Evolutionary conservation across 2,888 invertebrate genomes (phyloP), one percentile per base, ranked within the genome.

Genomic region (Physocephala rufipes): DNA sequence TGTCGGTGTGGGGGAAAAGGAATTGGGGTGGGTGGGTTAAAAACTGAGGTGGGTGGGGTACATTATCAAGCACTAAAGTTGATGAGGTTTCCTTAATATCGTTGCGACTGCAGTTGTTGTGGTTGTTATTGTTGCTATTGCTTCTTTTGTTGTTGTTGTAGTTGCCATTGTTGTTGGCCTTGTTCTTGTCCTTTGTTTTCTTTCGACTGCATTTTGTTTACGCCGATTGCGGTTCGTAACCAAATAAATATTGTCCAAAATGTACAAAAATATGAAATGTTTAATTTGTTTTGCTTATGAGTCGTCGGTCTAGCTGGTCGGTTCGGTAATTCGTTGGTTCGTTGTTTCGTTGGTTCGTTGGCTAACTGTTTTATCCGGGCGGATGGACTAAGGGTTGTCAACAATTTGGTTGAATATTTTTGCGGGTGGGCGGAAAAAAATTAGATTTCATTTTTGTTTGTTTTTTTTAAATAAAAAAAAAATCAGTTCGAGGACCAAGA

Each of bases 231-330:
- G 68, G 49, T 65, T 65, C 59, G 51, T 55, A 28, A 45, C 53
- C 58, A 58, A 71, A 62, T 63, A 63, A 63, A 63, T 71, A 51
- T 67, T 67, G 53, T 67, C 63, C 67, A 59, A 36, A 67, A 47
- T 67, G 67, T 67, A 71, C 67, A 55, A 71, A 71, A 71, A 71
- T 70, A 64, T 70, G 43, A 70, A 70, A 64, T 63, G 70, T 64
- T 63, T 70, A 63, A 70, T 70, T 70, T 58, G 70, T 64, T 30
- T 53, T 70, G 70, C 19, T 16, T 49, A n/a, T 30, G 28, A 7
- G 36, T 36, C 36, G 9, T 9, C 36, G 36, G 5, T 36, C 36
- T 36, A 36, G 36, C 36, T 4, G 36, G 5, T 36, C 9, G 36
- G 36, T 36, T 9, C 36, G 36, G 36, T n/a, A n/a, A n/a, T n/a